Base-by-base conservation (phyloP, 2,888 invertebrate species). In the Nebria brevicollis region DNA sequence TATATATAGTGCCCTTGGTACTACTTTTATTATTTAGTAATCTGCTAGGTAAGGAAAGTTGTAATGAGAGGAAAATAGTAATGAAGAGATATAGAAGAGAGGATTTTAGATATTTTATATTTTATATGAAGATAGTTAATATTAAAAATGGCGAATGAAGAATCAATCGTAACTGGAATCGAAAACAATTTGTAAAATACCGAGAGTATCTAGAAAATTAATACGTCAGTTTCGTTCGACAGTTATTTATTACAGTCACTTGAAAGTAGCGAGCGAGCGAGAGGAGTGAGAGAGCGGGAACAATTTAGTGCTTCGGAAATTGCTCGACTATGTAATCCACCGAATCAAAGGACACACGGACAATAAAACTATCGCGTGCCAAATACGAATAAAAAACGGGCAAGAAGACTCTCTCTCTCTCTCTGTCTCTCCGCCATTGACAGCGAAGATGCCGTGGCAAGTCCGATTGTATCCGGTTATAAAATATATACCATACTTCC, bases 391-490 rank as follows among this genome's bases (percentile, higher is more conserved):
- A 54, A 54, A 54, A 54, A 54, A 43, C 6, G 8, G 54, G 8
- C 4, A 54, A 54, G 54, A 8, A 54, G 54, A 8, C n/a, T n/a
- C n/a, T n/a, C 54, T 54, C 43, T 43, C 6, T 54, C 54, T 3
- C 54, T 54, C 54, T 54, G 0, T 54, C 54, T 8, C 54, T 43
- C 54, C 4, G 8, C 54, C 54, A 54, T 54, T 54, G 54, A 54
- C 7, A 54, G 54, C 8, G 54, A 54, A 13, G 54, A 54, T 54
- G 34, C 34, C 34, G 34, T 34, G 34, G 34, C 34, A 34, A 34
- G 34, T 34, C 34, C 72, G 72, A 25, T 72, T 73, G 73, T 13
- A 73, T 72, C 34, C 73, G 73, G n/a, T 73, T 10, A 73, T 73
- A 73, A 41, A 73, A 73, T 73, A 73, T 73, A 73, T 42, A 73